Base-by-base conservation (phyloP, 2,888 invertebrate species). In the Micropterix aruncella region DNA sequence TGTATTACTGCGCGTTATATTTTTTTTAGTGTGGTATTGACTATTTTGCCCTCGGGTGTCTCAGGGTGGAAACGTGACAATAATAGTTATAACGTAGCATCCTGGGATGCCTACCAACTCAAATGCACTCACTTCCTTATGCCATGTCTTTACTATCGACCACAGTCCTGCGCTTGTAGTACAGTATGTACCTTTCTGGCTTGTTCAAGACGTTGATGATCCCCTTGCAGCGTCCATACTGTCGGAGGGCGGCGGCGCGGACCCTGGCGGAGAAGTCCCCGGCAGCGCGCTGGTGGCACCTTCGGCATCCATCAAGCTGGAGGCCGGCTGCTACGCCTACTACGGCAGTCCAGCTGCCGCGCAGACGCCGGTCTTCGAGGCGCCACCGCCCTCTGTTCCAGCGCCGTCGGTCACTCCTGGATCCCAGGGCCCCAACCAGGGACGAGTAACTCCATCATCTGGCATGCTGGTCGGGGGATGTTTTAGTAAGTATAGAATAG, bases 171-270 rank as follows among this genome's bases (percentile, higher is more conserved):
- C n/a, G n/a, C n/a, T n/a, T n/a, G n/a, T n/a, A n/a, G n/a, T n/a
- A n/a, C n/a, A n/a, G n/a, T n/a, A n/a, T n/a, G n/a, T n/a, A n/a
- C 12, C 7, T 27, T 27, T 27, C 27, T 27, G 27, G 5, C 7
- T 27, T 27, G 27, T 27, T 27, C 27, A 27, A 27, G 27, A 27
- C 12, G 27, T 27, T 27, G 27, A 27, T 27, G 27, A 38, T 44
- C 44, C 5, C 37, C 59, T 76, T 78, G 56, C 77, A 94, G 94
- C 92, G 54, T 94, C 94, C 60, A 94, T 95, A 62, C 82, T 94
- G 64, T 91, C 89, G 70, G 92, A 92, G 69, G 79, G 86, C 52
- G 85, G 80, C 50, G 83, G 83, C 55, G 79, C 82, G 64, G 70
- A 73, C 1, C 72, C 69, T n/a, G 55, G 66, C 40, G 67, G 67